Conservation (phyloP, 2,113 vertebrate genomes). For the Spilogale gracilis region DNA sequence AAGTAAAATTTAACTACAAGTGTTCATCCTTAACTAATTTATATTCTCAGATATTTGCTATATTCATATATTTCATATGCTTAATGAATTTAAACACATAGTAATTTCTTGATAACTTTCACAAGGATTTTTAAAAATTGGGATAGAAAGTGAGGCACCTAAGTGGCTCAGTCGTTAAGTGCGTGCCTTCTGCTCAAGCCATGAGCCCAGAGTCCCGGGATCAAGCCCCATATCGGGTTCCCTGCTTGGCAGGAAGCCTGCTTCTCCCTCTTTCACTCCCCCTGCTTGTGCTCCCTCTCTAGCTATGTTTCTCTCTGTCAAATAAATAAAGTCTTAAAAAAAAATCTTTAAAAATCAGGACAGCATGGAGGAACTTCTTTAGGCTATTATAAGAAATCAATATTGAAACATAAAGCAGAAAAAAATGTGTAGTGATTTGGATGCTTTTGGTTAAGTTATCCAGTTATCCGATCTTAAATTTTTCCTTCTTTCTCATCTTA, state of each 20-base stretch:
- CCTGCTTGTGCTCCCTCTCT: too few species aligned
- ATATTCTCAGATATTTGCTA: background rate
- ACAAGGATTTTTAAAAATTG: background rate
- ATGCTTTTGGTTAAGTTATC: background rate
- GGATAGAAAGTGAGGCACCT: too few species aligned
- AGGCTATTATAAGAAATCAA: background rate
- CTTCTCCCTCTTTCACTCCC: too few species aligned
- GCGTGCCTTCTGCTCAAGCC: too few species aligned
- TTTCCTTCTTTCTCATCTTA: background rate
- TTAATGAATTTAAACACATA: background rate
- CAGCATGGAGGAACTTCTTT: background rate
- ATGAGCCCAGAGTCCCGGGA: too few species aligned
- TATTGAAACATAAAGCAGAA: background rate
- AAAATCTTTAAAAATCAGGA: background rate
- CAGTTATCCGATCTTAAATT: background rate
- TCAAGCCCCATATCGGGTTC: too few species aligned
- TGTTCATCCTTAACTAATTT: background rate
- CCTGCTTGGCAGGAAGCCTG: too few species aligned
- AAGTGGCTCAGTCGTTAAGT: too few species aligned
- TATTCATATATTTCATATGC: background rate
- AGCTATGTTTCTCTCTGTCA: too few species aligned
- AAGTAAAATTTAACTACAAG: background rate
- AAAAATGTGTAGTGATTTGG: background rate
- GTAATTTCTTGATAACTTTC: background rate
- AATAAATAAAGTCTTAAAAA: too few species aligned